Conservation (phyloP, 2,797 vertebrate species). For the Borostomias antarcticus region DNA sequence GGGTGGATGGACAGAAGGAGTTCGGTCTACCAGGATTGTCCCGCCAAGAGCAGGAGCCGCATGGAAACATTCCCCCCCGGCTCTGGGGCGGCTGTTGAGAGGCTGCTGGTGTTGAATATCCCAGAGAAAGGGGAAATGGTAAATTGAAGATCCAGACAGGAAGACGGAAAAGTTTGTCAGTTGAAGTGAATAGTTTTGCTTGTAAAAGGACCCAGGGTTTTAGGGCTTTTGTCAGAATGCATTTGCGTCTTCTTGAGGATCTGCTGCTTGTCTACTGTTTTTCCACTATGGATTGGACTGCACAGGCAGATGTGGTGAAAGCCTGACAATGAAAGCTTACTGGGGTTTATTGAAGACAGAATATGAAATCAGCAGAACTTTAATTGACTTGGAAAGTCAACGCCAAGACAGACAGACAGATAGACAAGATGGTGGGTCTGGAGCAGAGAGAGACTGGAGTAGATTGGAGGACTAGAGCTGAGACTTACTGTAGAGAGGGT, state of each 20-base stretch:
- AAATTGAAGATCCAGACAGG: slow-evolving; percentile 78
- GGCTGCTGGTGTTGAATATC: slow-evolving; percentile 74
- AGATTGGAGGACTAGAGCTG: too few relatives aligned
- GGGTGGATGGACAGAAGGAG: slow-evolving; percentile 62
- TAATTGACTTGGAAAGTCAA: too few relatives aligned
- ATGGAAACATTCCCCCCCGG: slow-evolving; percentile 75
- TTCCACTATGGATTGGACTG: slow-evolving; percentile 19
- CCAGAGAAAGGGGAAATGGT: slow-evolving; percentile 61
- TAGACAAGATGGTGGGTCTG: neutral
- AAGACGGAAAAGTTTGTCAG: slow-evolving; percentile 75
- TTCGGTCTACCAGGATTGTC: slow-evolving; percentile 56
- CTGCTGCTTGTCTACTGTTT: slow-evolving; percentile 31
- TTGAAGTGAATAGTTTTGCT: slow-evolving; percentile 64
- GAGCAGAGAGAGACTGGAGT: neutral
- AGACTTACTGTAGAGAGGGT: neutral
- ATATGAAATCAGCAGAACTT: too few relatives aligned
- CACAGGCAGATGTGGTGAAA: neutral
- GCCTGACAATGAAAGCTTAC: slow-evolving; percentile 35
- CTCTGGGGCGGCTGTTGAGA: slow-evolving; percentile 53
- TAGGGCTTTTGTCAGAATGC: slow-evolving; percentile 51
- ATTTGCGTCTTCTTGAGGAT: slow-evolving; percentile 42
- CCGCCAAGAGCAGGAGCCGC: slow-evolving; percentile 65
- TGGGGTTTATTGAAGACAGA: slow-evolving; percentile 14
- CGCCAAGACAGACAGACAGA: too few relatives aligned
- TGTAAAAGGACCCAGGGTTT: slow-evolving; percentile 54